Evolutionary conservation across 2,113 vertebrate species (phyloP).

Genomic region (sheep (Ovis aries)): ARS-UI_Ramb_v3.0 NC_056056.1:155234501-155235000

Average conservation of each 20-base stretch:
- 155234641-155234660: neutral
- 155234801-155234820: neutral
- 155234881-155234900: neutral
- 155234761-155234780: neutral
- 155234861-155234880: neutral
- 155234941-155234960: neutral
- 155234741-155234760: neutral
- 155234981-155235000: neutral
- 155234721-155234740: neutral
- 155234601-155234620: neutral
- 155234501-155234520: constrained; percentile 84
- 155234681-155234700: neutral
- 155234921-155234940: rapidly evolving
- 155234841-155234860: neutral
- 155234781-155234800: neutral
- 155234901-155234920: neutral
- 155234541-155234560: constrained; percentile 96
- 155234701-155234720: neutral
- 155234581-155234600: neutral
- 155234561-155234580: neutral
- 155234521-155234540: constrained; percentile 92
- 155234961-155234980: neutral
- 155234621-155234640: neutral
- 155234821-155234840: neutral
- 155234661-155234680: neutral